These are phyloP conservation scores for Trichogramma dendrolimi DNA, from an alignment of 2,888 invertebrate genomes.

Conservation along the genomic window DNA sequence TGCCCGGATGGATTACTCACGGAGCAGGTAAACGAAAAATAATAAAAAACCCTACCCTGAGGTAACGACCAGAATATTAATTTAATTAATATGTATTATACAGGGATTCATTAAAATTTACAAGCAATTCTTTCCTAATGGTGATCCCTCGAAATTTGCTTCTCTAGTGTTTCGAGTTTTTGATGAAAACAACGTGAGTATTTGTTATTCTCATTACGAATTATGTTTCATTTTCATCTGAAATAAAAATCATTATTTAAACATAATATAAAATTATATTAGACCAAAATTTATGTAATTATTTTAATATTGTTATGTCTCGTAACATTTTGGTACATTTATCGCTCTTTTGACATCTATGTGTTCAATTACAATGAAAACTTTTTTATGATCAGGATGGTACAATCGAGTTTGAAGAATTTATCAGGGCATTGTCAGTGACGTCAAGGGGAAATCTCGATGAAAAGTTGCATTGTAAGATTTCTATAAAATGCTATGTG, in stretches of 20 bases:
- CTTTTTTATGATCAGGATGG: constrained; percentile 71
- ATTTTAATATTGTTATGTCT: neutral
- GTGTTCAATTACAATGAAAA: no score
- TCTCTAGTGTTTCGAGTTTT: constrained; percentile 97
- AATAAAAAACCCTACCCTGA: neutral
- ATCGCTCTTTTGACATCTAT: no score
- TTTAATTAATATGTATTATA: constrained; percentile 28
- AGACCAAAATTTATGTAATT: neutral
- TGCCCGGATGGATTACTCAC: constrained; percentile 93
- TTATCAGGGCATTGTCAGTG: constrained; percentile 95
- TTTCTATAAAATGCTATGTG: neutral
- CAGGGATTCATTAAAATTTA: constrained; percentile 99
- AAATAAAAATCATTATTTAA: neutral
- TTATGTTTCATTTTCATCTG: neutral
- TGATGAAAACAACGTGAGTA: constrained; percentile 95
- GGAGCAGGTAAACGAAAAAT: constrained; percentile 68
- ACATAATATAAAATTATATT: neutral
- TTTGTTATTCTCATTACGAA: neutral
- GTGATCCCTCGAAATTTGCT: constrained; percentile 98
- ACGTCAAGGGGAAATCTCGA: constrained; percentile 98
- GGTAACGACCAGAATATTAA: neutral
- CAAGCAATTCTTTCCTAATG: constrained; percentile 99
- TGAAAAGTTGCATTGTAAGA: constrained; percentile 97
- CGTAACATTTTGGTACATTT: no score
- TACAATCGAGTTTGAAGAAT: constrained; percentile 98